Base-by-base conservation (phyloP, 2,888 invertebrate species). In the Shargacucullia verbasci region DNA sequence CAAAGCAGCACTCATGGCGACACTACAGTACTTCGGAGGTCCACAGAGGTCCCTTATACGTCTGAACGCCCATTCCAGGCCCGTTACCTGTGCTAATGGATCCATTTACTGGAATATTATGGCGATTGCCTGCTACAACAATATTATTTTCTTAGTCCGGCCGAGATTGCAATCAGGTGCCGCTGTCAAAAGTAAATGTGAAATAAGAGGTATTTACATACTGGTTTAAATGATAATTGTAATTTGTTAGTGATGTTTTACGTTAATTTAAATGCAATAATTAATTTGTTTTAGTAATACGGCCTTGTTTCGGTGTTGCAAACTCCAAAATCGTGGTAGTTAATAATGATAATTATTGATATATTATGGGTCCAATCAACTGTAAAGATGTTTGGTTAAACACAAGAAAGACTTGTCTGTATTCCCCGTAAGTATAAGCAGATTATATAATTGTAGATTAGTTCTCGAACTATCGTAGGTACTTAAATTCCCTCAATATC, bases 21-120 rank as follows among this genome's bases (percentile, higher is more conserved):
- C 46, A 49, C 67, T 50, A 67, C 62, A 45, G 40, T 48, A 20
- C 57, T 44, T 61, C 53, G 55, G 45, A 60, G 64, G 64, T 69
- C 64, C 50, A 55, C 70, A 59, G 64, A 59, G 59, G 52, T 60
- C 55, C 68, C 68, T 68, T 68, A 47, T 70, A 70, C 46, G 68
- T 60, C 52, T 39, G 52, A 41, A 29, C 41, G 48, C 40, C 59
- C 59, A 45, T 50, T 69, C 49, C 50, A 44, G 33, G 8, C 38
- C 66, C 60, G 57, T 63, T 71, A 63, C 67, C 55, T 67, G 43
- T 34, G 46, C 55, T 57, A 71, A 70, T 67, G 68, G 52, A 49
- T 41, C 63, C 55, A 71, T 70, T 70, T 67, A 63, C 59, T 47
- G 7, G 44, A 52, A 62, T 71, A 34, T 59, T 59, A 71, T 45